These are phyloP conservation scores for Pseudopodoces humilis DNA, from an alignment of 2,113 vertebrate species.

Conservation along the genomic window DNA sequence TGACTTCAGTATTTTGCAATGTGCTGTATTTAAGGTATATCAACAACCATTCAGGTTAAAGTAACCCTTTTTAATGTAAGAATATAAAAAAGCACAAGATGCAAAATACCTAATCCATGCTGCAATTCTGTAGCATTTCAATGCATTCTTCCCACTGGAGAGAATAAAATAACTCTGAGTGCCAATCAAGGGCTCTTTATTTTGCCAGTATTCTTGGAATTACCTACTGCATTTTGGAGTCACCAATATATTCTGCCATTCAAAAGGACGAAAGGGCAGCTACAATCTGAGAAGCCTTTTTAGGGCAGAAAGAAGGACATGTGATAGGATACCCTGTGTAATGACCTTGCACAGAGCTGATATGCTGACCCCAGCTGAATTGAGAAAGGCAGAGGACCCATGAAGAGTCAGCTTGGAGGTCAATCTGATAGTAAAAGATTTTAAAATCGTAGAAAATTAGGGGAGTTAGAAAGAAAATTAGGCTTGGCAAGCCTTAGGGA, in stretches of 20 bases:
- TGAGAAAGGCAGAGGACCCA: not conserved
- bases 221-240: not conserved
- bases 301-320: not conserved
- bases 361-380: not conserved
- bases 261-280: not conserved
- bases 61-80: not conserved
- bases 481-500: too few relatives aligned
- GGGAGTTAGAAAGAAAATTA: too few relatives aligned
- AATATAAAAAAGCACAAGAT: not conserved
- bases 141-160: not conserved
- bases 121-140: not conserved
- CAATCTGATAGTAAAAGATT: not conserved
- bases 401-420: not conserved
- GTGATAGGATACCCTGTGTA: not conserved
- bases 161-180: not conserved
- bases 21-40: not conserved
- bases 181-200: not conserved
- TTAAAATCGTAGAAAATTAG: too few relatives aligned
- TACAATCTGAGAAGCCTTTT: not conserved
- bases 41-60: not conserved
- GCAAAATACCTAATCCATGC: not conserved
- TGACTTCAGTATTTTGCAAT: not conserved
- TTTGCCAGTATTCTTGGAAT: not conserved
- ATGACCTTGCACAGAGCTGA: not conserved
- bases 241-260: not conserved